These are phyloP conservation scores for Danionella dracula DNA, from an alignment of 2,797 vertebrate species.

Conservation along the genomic window DNA sequence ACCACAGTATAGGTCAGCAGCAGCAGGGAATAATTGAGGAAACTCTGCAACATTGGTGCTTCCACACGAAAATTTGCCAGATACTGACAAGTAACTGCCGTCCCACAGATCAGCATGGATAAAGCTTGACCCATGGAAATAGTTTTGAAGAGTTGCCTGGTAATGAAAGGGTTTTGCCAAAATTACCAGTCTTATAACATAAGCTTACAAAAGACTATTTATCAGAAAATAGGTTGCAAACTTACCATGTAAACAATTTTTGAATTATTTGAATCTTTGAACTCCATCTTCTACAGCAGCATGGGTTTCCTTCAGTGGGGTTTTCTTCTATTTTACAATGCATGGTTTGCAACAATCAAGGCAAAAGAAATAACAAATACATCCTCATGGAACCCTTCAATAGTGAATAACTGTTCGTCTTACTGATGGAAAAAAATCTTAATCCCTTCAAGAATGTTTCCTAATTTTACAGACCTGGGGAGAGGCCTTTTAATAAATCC, in stretches of 20 bases:
- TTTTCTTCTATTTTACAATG: slow-evolving; percentile 45
- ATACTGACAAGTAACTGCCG: slow-evolving; percentile 87
- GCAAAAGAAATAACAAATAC: too few relatives aligned
- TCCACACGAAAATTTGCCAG: slow-evolving; percentile 69
- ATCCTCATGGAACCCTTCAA: slow-evolving; percentile 37
- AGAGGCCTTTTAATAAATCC: background rate
- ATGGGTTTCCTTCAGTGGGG: slow-evolving; percentile 26
- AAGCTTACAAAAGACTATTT: too few relatives aligned
- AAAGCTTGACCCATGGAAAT: slow-evolving; percentile 83
- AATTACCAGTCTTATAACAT: too few relatives aligned
- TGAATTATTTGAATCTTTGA: slow-evolving; percentile 46
- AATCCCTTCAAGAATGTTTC: slow-evolving; percentile 50
- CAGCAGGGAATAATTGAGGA: slow-evolving; percentile 85
- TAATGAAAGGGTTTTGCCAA: background rate
- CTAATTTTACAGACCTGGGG: background rate
- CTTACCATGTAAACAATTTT: slow-evolving; percentile 67
- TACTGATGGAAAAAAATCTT: slow-evolving; percentile 15
- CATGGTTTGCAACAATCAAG: slow-evolving; percentile 58
- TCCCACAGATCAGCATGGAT: slow-evolving; percentile 91
- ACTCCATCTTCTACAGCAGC: slow-evolving; percentile 47
- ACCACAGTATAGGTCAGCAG: slow-evolving; percentile 77
- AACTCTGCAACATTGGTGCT: slow-evolving; percentile 92
- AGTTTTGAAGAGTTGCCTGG: slow-evolving; percentile 83
- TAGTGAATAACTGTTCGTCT: too few relatives aligned
- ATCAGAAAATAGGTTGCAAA: too few relatives aligned